A percentile compares a stretch with the other conserved stretches of the same genome.
Evolutionary conservation across 2,113 vertebrate genomes (phyloP).

Genomic region (Myrmecobius fasciatus): DNA sequence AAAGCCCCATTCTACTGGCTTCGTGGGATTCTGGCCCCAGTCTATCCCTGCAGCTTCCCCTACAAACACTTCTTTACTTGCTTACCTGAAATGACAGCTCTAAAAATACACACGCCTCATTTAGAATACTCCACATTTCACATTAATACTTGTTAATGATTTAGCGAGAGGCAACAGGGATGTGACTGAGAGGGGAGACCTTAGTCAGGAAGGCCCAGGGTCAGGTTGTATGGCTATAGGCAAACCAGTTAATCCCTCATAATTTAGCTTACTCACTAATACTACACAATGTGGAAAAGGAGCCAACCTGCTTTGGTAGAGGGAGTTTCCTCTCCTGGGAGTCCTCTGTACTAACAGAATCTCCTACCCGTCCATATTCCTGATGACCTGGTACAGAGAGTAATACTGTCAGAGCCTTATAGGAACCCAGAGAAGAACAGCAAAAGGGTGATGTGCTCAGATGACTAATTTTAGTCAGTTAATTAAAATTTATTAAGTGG

Average conservation of each 20-base stretch:
- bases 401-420: not conserved
- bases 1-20: not conserved
- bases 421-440: not conserved
- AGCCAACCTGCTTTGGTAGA: not conserved
- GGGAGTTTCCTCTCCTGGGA: not conserved
- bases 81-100: not conserved
- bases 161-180: not conserved
- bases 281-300: not conserved
- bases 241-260: not conserved
- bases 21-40: too few species aligned
- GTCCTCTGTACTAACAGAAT: not conserved
- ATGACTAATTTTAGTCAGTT: not conserved
- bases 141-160: not conserved
- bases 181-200: not conserved
- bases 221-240: not conserved
- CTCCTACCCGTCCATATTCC: not conserved
- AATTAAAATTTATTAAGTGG: not conserved
- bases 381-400: not conserved
- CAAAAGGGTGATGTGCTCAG: not conserved
- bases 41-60: not conserved
- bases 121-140: not conserved
- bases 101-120: not conserved
- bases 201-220: not conserved
- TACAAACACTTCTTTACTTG: not conserved
- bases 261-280: not conserved